These are phyloP conservation scores for Cydia strobilella DNA, from an alignment of 1,140 invertebrate species.

Conservation along the genomic window DNA sequence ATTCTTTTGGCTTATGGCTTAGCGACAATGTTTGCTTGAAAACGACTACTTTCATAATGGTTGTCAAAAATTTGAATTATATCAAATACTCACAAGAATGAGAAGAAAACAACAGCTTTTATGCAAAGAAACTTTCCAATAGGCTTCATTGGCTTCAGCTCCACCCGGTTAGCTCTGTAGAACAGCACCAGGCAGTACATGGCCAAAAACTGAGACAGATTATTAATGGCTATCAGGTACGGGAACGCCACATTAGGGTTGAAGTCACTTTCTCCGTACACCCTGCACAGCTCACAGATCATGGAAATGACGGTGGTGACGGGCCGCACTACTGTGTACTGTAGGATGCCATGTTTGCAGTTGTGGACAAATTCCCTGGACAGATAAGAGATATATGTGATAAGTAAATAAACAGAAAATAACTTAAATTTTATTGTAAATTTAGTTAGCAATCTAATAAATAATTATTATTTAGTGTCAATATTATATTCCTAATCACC, in stretches of 20 bases:
- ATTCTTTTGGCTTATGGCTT: too few relatives aligned
- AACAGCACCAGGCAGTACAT: slow-evolving; percentile 98
- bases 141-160: slow-evolving; percentile 94
- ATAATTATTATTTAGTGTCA: not conserved
- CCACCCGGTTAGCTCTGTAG: slow-evolving; percentile 92
- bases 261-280: slow-evolving; percentile 96
- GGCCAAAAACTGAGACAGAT: slow-evolving; percentile 96
- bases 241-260: slow-evolving; percentile 91
- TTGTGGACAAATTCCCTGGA: slow-evolving; percentile 93
- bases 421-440: too few relatives aligned
- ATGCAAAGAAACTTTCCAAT: slow-evolving; percentile 98
- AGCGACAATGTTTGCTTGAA: too few relatives aligned
- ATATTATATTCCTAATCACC: slow-evolving; percentile 69
- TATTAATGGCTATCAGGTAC: slow-evolving; percentile 95
- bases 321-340: slow-evolving; percentile 95
- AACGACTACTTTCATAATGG: too few relatives aligned
- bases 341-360: slow-evolving; percentile 97
- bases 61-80: too few relatives aligned
- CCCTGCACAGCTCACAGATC: slow-evolving; percentile 91
- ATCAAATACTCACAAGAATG: slow-evolving; percentile 93
- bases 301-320: slow-evolving; percentile 94
- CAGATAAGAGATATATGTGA: slow-evolving; percentile 44
- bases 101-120: slow-evolving; percentile 98
- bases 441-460: not conserved
- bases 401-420: slow-evolving; percentile 6